These are phyloP conservation scores for Pseudochirops corinnae DNA, from an alignment of 2,797 vertebrate species.

Conservation along the genomic window DNA sequence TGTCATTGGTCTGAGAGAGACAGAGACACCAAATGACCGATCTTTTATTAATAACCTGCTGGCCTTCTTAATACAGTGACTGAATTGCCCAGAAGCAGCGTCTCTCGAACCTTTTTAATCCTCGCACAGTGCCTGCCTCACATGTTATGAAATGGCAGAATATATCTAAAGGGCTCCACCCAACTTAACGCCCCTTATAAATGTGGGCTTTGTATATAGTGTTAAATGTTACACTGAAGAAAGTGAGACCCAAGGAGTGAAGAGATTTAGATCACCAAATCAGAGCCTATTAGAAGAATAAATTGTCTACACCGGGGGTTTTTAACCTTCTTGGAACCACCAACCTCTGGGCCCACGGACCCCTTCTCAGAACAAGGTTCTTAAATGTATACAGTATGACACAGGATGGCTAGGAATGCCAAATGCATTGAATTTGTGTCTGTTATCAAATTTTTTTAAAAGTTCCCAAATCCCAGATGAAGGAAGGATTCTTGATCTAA, in stretches of 20 bases:
- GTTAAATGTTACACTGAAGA: neutral
- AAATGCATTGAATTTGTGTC: neutral
- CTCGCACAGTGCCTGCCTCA: neutral
- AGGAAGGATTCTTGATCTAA: no score
- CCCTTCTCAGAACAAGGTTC: neutral
- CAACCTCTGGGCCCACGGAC: neutral
- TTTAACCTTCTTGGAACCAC: no score
- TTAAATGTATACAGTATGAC: neutral
- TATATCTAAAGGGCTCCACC: no score
- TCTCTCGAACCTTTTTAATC: neutral
- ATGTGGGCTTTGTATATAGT: neutral
- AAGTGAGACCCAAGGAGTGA: neutral
- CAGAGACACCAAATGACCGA: neutral
- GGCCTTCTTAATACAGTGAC: neutral
- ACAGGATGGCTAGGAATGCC: neutral
- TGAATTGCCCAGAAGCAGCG: neutral
- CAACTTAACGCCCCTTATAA: neutral
- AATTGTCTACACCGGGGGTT: neutral
- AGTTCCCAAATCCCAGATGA: no score
- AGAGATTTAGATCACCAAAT: neutral
- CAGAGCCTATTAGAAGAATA: neutral
- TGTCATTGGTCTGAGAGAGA: neutral
- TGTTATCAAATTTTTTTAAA: neutral
- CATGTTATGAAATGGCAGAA: neutral
- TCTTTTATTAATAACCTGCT: neutral